phyloP scores from a whole-genome alignment of 1,140 invertebrate species.

The Megalopta genalis region DNA sequence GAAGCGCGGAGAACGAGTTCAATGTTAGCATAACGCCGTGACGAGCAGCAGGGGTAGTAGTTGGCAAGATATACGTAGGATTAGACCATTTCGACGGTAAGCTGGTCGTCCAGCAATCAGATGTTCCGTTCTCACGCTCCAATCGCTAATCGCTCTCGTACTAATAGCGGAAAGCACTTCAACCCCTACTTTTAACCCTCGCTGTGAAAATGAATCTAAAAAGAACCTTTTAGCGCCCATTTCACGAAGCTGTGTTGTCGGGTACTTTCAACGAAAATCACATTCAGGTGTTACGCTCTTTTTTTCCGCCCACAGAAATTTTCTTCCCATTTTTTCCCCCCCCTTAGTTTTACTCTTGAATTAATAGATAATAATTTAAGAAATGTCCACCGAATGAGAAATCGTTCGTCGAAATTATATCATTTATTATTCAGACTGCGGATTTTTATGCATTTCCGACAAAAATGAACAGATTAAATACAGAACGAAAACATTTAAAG shows the following conservation, averaged over 20 bases:
- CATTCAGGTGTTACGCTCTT: slow-evolving; percentile 24
- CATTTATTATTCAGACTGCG: too few species aligned
- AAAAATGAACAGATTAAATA: too few species aligned
- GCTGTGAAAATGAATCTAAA: slow-evolving; percentile 59
- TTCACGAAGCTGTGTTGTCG: slow-evolving; percentile 33
- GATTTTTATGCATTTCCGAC: too few species aligned
- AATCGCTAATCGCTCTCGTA: slow-evolving; percentile 61
- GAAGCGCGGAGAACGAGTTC: background rate
- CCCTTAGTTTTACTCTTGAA: too few species aligned
- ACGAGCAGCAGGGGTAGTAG: slow-evolving; percentile 14
- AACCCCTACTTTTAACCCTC: slow-evolving; percentile 54
- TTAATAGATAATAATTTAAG: too few species aligned
- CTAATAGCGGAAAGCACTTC: slow-evolving; percentile 63
- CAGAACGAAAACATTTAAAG: too few species aligned
- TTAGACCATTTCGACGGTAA: slow-evolving; percentile 62
- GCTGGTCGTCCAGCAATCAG: slow-evolving; percentile 57
- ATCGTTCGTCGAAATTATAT: too few species aligned
- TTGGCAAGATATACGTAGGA: slow-evolving; percentile 60
- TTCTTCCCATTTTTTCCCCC: background rate
- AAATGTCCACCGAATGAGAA: too few species aligned
- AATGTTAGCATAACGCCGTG: slow-evolving; percentile 17
- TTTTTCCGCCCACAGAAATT: background rate
- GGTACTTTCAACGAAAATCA: slow-evolving; percentile 34
- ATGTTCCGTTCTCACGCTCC: slow-evolving; percentile 62
- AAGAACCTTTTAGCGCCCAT: slow-evolving; percentile 46